These are phyloP conservation scores for Pediacus dermestoides DNA, from an alignment of 2,888 invertebrate species.

Conservation along the genomic window DNA sequence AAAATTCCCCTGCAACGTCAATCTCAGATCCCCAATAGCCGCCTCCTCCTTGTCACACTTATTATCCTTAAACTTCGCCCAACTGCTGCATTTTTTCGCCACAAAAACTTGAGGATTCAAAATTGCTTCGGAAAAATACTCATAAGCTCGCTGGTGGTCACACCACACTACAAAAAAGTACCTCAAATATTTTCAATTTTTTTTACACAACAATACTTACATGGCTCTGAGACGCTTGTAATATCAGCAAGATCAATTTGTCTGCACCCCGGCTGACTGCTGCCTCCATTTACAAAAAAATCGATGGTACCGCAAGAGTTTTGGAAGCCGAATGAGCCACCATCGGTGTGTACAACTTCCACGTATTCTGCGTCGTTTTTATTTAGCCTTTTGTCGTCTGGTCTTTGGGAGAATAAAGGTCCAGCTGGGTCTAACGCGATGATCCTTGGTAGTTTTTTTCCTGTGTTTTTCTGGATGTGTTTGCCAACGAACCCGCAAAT, in stretches of 20 bases:
- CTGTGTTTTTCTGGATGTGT: constrained; percentile 26
- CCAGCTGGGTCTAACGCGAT: constrained; percentile 40
- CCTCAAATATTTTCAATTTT: not conserved
- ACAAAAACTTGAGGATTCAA: constrained; percentile 30
- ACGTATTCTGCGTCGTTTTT: constrained; percentile 38
- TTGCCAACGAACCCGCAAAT: constrained; percentile 36
- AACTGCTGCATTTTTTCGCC: constrained; percentile 30
- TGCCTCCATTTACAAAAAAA: constrained; percentile 41
- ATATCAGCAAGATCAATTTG: constrained; percentile 32
- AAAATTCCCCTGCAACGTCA: constrained; percentile 29
- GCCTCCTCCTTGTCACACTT: constrained; percentile 29
- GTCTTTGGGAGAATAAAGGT: constrained; percentile 29
- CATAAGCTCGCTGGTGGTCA: constrained; percentile 32
- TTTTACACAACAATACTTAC: constrained; percentile 20
- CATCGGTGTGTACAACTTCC: constrained; percentile 39
- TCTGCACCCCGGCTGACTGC: constrained; percentile 38
- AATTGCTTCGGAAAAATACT: constrained; percentile 36
- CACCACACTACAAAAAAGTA: constrained; percentile 32
- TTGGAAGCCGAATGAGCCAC: constrained; percentile 34
- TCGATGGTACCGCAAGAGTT: constrained; percentile 36
- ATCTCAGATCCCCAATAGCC: constrained; percentile 32
- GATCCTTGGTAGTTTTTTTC: constrained; percentile 31
- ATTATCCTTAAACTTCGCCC: constrained; percentile 23
- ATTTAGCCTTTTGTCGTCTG: constrained; percentile 31
- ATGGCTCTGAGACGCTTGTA: constrained; percentile 26